Evolutionary conservation across 2,888 invertebrate genomes (phyloP), one percentile per base, ranked within the genome.

Genomic region (Geophilus truncorum): DNA sequence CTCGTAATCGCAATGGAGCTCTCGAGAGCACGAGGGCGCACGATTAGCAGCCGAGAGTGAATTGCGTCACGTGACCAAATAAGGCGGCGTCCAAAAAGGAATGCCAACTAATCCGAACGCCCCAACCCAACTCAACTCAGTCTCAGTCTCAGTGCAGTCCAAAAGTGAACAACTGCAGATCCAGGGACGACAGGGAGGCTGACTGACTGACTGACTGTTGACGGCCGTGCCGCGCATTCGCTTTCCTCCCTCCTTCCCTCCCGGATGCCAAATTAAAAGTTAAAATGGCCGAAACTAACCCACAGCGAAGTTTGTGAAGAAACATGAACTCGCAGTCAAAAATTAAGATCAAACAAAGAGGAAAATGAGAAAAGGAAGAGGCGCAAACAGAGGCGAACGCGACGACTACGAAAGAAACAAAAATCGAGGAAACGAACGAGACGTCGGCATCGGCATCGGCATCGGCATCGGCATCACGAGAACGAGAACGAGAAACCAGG

Each of bases 51-150:
- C 28, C 28, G 70, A 70, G 70, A 70, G 70, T 12, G 70, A 12
- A 28, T 70, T 25, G 28, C 28, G 70, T 70, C 70, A 70, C 28
- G 70, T 70, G 70, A 70, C 70, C 70, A 70, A 70, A 70, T 70
- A 70, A 70, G 70, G 70, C 70, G 70, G 4, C 28, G 70, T 70
- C 28, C 70, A 10, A 70, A 28, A 70, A 25, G 70, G 70, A 70
- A 70, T 70, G 70, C 28, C 18, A 18, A 45, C 45, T 4, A 3
- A n/a, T 10, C 12, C 40, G 40, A 40, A n/a, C n/a, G 40, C 40
- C 15, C 12, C 12, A 40, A n/a, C 40, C 4, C 40, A 40, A 15
- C 36, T 36, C 36, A 36, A 15, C 36, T 36, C 36, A 1, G 36
- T n/a, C 36, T 1, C 36, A 36, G 36, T 0, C 36, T 9, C 36